These are phyloP conservation scores for Dunckerocampus dactyliophorus DNA, from an alignment of 2,113 vertebrate species.

Conservation along the genomic window DNA sequence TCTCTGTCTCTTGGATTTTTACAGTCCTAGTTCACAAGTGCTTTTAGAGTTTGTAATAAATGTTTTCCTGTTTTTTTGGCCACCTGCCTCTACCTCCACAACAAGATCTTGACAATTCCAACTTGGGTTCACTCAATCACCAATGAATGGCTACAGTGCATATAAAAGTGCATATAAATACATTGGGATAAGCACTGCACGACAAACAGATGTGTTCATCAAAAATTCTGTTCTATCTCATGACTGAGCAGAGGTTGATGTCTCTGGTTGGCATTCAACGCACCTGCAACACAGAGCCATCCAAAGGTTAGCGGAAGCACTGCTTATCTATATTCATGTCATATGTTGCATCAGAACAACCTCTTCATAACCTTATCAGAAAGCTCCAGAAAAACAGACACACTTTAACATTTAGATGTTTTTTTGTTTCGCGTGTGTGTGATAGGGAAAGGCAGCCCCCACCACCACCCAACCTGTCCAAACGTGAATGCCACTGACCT, in stretches of 20 bases:
- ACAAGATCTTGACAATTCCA: conserved; percentile 18
- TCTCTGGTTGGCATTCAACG: conserved; percentile 17
- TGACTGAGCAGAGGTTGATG: conserved; percentile 13
- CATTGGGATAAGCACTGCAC: conserved; percentile 1
- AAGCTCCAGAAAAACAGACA: conserved; percentile 34
- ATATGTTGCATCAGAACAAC: conserved; percentile 48
- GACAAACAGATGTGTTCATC: conserved; percentile 26
- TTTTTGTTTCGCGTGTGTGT: neutral
- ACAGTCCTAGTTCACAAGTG: too few species aligned
- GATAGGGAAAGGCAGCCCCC: conserved; percentile 10
- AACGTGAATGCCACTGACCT: conserved; percentile 51
- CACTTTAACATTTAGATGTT: conserved; percentile 6
- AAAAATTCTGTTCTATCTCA: conserved; percentile 12
- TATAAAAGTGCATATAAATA: neutral
- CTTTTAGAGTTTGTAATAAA: too few species aligned
- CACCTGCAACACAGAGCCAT: conserved; percentile 26
- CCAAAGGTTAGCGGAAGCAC: conserved; percentile 20
- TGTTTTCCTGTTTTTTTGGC: too few species aligned
- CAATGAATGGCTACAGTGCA: conserved; percentile 6
- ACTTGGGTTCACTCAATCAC: conserved; percentile 6
- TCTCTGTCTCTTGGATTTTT: too few species aligned
- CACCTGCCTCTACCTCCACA: conserved; percentile 1
- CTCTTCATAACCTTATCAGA: conserved; percentile 49
- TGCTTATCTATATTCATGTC: conserved; percentile 51
- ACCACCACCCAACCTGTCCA: conserved; percentile 40